phyloP scores from a whole-genome alignment of 2,113 vertebrate genomes.

The Psittacula cyanocephala region DNA sequence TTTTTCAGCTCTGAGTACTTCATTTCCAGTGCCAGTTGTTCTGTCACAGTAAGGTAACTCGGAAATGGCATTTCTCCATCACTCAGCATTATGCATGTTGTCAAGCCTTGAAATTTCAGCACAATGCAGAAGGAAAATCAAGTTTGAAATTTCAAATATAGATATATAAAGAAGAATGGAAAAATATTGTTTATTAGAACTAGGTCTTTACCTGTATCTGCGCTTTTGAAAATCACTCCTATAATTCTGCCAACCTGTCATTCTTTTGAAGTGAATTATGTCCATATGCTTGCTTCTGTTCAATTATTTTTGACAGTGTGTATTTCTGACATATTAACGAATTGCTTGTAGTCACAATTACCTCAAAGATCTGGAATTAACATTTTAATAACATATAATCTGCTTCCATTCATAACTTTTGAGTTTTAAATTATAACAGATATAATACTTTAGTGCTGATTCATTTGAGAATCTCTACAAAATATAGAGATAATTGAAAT shows the following conservation, averaged over 20 bases:
- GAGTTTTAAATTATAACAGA: conserved; percentile 41
- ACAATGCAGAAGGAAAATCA: background rate
- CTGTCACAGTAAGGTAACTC: background rate
- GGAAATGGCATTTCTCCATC: background rate
- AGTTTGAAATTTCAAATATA: background rate
- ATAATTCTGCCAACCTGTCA: background rate
- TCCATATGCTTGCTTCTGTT: conserved; percentile 3
- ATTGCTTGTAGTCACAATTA: conserved; percentile 32
- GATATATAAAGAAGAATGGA: background rate
- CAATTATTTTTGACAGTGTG: conserved; percentile 39
- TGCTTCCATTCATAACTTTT: conserved; percentile 45
- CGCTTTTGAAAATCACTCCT: background rate
- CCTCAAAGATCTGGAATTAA: conserved; percentile 54
- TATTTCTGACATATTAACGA: conserved; percentile 45
- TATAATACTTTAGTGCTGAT: background rate
- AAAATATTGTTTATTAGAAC: background rate
- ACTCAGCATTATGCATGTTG: background rate
- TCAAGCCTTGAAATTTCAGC: background rate
- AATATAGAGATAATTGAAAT: conserved; percentile 64
- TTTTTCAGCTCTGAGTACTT: background rate
- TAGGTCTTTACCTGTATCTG: background rate
- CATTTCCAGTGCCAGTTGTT: background rate
- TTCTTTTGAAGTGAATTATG: background rate
- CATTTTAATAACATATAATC: conserved; percentile 65
- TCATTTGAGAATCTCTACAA: conserved; percentile 54